Percentiles rank a stretch among this genome's conserved stretches.
phyloP scores from a whole-genome alignment of 2,888 invertebrate genomes.

The Diogma glabrata region DNA sequence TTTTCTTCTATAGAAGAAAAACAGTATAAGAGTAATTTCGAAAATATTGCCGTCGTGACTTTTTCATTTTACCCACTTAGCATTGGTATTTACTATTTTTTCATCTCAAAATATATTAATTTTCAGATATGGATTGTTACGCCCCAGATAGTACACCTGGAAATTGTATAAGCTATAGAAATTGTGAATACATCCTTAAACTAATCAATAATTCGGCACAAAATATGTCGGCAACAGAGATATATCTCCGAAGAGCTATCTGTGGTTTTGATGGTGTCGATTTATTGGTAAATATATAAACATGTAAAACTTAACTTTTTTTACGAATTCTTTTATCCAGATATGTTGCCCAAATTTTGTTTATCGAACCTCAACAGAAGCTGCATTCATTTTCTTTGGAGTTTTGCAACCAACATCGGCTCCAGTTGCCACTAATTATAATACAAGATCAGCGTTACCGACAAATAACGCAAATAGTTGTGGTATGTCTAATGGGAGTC shows the following conservation, averaged over 20 bases:
- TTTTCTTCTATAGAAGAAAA: no score
- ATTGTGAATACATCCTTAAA: slow-evolving; percentile 41
- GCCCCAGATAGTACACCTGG: slow-evolving; percentile 42
- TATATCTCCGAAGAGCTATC: slow-evolving; percentile 46
- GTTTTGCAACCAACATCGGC: not conserved
- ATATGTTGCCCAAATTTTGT: slow-evolving; percentile 18
- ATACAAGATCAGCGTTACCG: slow-evolving; percentile 12
- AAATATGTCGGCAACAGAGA: slow-evolving; percentile 32
- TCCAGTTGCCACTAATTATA: no score
- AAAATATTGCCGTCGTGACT: no score
- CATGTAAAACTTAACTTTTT: not conserved
- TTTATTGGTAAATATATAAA: slow-evolving; percentile 44
- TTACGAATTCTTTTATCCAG: slow-evolving; percentile 11
- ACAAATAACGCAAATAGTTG: slow-evolving; percentile 30
- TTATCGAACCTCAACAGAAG: not conserved
- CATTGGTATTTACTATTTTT: no score
- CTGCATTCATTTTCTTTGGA: slow-evolving; percentile 6
- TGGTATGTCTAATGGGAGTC: slow-evolving; percentile 38
- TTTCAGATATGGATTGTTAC: slow-evolving; percentile 34
- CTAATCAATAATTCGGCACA: slow-evolving; percentile 21
- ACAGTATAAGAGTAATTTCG: no score
- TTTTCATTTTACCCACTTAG: no score
- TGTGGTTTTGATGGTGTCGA: slow-evolving; percentile 55
- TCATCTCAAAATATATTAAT: not conserved
- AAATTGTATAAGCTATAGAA: slow-evolving; percentile 41